Conservation (phyloP, 2,888 invertebrate genomes). For the Dorcus hopei region DNA sequence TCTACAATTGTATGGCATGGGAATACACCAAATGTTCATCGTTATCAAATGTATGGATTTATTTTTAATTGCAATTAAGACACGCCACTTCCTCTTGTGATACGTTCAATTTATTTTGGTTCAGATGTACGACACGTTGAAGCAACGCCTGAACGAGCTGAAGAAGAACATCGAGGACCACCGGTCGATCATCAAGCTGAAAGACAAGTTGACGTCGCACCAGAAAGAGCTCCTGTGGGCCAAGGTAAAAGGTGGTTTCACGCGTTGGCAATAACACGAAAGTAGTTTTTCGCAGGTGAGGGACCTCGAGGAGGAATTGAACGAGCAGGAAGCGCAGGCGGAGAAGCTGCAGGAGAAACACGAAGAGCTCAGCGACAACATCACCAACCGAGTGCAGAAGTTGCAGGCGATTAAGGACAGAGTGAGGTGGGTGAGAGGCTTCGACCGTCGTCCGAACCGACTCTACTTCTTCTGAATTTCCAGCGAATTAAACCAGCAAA, state of each 20-base stretch:
- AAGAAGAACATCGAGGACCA: conserved; percentile 37
- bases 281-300: conserved; percentile 10
- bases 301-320: conserved; percentile 20
- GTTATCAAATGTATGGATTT: too few relatives aligned
- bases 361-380: conserved; percentile 37
- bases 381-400: conserved; percentile 46
- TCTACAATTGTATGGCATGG: too few relatives aligned
- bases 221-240: conserved; percentile 37
- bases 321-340: conserved; percentile 12
- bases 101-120: too few relatives aligned
- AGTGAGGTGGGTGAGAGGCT: conserved; percentile 48
- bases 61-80: too few relatives aligned
- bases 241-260: conserved; percentile 15
- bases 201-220: conserved; percentile 37
- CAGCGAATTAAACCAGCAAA: conserved; percentile 32
- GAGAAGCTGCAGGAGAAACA: conserved; percentile 9
- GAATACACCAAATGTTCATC: too few relatives aligned
- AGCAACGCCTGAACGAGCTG: conserved; percentile 21
- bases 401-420: conserved; percentile 45
- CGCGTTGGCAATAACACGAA: not conserved
- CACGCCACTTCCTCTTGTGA: too few relatives aligned
- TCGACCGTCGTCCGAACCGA: not conserved
- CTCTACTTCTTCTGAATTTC: conserved; percentile 4
- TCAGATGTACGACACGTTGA: conserved; percentile 33
- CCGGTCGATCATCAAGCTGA: conserved; percentile 36